These are phyloP conservation scores for Hirundo rustica DNA, from an alignment of 2,797 vertebrate species.

Conservation along the genomic window DNA sequence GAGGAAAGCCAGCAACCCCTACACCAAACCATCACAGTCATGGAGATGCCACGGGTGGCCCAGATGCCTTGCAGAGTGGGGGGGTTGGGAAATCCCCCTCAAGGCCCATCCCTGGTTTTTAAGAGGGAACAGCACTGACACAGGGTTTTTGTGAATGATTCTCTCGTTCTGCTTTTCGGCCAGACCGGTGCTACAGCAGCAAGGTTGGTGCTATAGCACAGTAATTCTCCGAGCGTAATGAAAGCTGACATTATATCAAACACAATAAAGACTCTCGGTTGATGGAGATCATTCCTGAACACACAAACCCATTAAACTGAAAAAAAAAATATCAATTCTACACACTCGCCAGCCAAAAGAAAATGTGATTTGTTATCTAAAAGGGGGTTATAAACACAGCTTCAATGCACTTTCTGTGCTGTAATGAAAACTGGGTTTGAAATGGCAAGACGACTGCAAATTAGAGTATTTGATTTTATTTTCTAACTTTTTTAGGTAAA, in stretches of 20 bases:
- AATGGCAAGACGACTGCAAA: constrained; percentile 76
- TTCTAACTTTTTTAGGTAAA: constrained; percentile 74
- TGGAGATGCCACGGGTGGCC: rapidly evolving
- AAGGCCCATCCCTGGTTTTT: not conserved
- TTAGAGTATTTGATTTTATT: constrained; percentile 72
- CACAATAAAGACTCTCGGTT: constrained; percentile 94
- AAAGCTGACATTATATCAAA: constrained; percentile 98
- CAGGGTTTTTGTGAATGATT: constrained; percentile 19
- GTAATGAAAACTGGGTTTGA: constrained; percentile 77
- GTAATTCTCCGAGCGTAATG: constrained; percentile 81
- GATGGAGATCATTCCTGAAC: constrained; percentile 93
- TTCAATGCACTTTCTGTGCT: constrained; percentile 75
- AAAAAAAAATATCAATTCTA: constrained; percentile 80
- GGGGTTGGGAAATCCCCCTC: not conserved
- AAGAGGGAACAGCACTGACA: not conserved
- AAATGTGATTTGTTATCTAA: constrained; percentile 82
- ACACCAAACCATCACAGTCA: not conserved
- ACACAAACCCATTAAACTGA: constrained; percentile 84
- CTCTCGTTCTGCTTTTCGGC: constrained; percentile 52
- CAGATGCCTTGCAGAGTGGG: rapidly evolving
- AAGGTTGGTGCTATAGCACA: constrained; percentile 73
- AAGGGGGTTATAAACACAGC: constrained; percentile 79
- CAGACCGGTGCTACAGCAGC: constrained; percentile 57
- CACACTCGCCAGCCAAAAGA: constrained; percentile 76
- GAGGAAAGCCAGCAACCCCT: not conserved